These are phyloP conservation scores for Scrobipalpa costella DNA, from an alignment of 2,888 invertebrate species.

Conservation along the genomic window DNA sequence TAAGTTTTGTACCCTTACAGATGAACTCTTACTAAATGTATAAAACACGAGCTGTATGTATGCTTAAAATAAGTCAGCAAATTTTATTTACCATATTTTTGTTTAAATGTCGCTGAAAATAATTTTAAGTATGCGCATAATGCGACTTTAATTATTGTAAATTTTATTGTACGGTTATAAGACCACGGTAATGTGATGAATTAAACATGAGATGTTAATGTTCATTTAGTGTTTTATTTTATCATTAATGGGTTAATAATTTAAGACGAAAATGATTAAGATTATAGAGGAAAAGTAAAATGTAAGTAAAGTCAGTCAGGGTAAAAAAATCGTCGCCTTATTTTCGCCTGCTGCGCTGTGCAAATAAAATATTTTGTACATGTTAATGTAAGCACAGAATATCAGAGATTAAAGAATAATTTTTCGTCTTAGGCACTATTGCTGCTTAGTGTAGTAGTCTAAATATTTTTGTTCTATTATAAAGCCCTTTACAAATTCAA, in stretches of 20 bases:
- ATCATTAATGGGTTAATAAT: background rate
- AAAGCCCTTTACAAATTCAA: too few relatives aligned
- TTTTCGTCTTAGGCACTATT: background rate
- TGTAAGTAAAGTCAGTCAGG: background rate
- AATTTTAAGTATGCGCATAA: background rate
- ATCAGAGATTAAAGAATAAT: too few relatives aligned
- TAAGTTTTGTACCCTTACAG: too few relatives aligned
- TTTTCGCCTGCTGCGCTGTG: too few relatives aligned
- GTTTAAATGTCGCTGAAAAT: background rate
- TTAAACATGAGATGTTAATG: conserved; percentile 18
- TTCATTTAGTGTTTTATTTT: conserved; percentile 12
- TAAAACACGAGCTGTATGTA: background rate
- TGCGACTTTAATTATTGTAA: conserved; percentile 13
- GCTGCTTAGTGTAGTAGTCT: too few relatives aligned
- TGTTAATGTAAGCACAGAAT: too few relatives aligned
- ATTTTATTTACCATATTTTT: background rate
- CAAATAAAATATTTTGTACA: background rate
- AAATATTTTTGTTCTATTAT: too few relatives aligned
- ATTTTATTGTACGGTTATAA: conserved; percentile 21
- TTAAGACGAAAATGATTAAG: too few relatives aligned
- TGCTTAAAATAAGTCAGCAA: background rate
- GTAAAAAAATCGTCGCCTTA: too few relatives aligned
- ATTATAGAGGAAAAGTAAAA: too few relatives aligned
- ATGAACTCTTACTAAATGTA: background rate
- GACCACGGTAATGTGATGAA: background rate